Conservation (phyloP, 37 sponge, comb jelly and placozoan genomes). For the Lycopodina hypogea region DNA sequence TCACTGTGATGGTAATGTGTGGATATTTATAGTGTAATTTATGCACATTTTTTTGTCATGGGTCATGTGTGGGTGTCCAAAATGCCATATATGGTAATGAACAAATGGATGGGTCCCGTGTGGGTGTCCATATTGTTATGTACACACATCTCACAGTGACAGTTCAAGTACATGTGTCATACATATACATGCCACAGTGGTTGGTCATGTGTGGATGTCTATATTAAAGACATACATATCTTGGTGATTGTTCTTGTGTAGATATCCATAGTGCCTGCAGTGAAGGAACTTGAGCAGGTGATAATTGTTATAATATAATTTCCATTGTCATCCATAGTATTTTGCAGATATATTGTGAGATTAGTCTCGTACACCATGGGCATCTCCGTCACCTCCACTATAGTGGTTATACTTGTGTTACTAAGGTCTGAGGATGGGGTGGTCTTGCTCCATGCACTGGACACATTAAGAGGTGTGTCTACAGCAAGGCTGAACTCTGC, state of each 20-base stretch:
- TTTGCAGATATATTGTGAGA: not conserved
- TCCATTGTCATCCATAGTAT: not conserved
- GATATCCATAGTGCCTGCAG: not conserved
- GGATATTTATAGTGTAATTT: too few relatives aligned
- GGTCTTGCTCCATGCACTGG: not conserved
- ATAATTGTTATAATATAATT: not conserved
- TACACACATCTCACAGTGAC: too few relatives aligned
- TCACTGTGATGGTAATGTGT: too few relatives aligned
- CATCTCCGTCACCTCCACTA: not conserved
- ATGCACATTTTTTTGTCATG: too few relatives aligned
- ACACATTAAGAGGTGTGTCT: conserved; percentile 6
- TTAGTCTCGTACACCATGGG: not conserved
- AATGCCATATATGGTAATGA: too few relatives aligned
- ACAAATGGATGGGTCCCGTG: too few relatives aligned
- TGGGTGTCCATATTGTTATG: too few relatives aligned
- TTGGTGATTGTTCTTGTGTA: not conserved
- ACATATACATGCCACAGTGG: too few relatives aligned
- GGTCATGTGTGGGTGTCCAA: too few relatives aligned
- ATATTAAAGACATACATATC: not conserved
- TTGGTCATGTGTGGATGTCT: too few relatives aligned
- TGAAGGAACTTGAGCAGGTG: not conserved
- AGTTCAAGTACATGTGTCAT: too few relatives aligned
- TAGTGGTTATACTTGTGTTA: not conserved
- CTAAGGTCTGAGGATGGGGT: not conserved
- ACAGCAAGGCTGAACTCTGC: conserved; percentile 4